These are phyloP conservation scores for Napeogenes sylphis DNA, from an alignment of 2,888 invertebrate genomes.

Conservation along the genomic window DNA sequence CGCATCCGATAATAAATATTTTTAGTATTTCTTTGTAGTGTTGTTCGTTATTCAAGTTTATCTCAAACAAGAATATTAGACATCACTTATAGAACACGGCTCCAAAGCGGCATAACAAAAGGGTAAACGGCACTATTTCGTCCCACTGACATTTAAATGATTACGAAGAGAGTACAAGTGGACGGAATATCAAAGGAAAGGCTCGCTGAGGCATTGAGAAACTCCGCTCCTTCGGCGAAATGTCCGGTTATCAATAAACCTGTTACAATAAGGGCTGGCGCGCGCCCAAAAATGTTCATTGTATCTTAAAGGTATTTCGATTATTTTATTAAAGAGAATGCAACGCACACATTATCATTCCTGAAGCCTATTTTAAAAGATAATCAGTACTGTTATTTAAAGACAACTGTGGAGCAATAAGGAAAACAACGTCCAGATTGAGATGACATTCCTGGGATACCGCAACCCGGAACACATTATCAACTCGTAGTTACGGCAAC, in stretches of 20 bases:
- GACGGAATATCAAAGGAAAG: slow-evolving; percentile 31
- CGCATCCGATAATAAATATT: too few species aligned
- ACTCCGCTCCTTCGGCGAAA: slow-evolving; percentile 40
- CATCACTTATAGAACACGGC: neutral
- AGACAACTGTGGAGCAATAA: neutral
- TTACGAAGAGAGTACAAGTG: slow-evolving; percentile 30
- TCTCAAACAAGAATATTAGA: too few species aligned
- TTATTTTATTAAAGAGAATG: neutral
- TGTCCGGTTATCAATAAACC: slow-evolving; percentile 58
- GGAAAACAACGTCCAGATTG: neutral
- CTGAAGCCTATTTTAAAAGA: neutral
- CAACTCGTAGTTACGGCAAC: neutral
- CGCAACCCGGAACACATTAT: neutral
- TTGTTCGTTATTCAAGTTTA: too few species aligned
- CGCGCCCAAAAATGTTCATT: slow-evolving; percentile 6
- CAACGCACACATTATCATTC: neutral
- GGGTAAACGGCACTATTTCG: slow-evolving; percentile 12
- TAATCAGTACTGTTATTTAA: neutral
- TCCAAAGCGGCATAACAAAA: neutral
- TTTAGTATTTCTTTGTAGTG: too few species aligned
- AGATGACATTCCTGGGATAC: slow-evolving; percentile 1
- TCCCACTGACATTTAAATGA: slow-evolving; percentile 35
- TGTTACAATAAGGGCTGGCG: slow-evolving; percentile 50
- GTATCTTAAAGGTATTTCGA: neutral
- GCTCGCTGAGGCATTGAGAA: slow-evolving; percentile 25